Conservation (phyloP, 1,140 invertebrate species). For the Cylas formicarius region DNA sequence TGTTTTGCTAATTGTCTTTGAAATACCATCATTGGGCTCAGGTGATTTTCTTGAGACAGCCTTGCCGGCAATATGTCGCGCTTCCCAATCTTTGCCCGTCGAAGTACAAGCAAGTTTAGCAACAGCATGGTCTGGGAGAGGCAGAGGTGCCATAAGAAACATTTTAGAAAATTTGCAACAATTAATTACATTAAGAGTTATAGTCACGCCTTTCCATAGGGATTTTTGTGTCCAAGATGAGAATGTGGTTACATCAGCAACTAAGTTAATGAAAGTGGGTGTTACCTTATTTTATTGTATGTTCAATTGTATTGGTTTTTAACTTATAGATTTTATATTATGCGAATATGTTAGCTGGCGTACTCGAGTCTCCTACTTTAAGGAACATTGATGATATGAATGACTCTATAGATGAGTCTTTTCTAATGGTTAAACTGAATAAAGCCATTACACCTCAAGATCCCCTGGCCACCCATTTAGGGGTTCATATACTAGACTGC, state of each 20-base stretch:
- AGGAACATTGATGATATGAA: conserved; percentile 50
- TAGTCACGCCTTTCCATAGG: conserved; percentile 64
- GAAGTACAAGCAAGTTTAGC: conserved; percentile 75
- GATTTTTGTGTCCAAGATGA: conserved; percentile 79
- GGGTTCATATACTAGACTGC: conserved; percentile 71
- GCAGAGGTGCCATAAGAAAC: conserved; percentile 58
- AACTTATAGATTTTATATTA: conserved; percentile 75
- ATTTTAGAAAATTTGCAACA: conserved; percentile 80
- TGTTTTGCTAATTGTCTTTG: conserved; percentile 80
- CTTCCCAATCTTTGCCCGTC: conserved; percentile 63
- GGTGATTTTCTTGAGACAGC: conserved; percentile 77
- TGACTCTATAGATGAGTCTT: conserved; percentile 30
- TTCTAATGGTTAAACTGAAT: conserved; percentile 27
- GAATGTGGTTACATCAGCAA: conserved; percentile 68
- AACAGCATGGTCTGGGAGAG: conserved; percentile 67
- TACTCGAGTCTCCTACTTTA: conserved; percentile 59
- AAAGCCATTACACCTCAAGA: conserved; percentile 30
- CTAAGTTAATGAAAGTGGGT: conserved; percentile 70
- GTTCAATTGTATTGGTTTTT: conserved; percentile 2
- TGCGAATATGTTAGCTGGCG: conserved; percentile 79
- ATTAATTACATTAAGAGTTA: conserved; percentile 73
- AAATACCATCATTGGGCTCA: conserved; percentile 72
- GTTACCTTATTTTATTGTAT: conserved; percentile 14
- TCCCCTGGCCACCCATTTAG: conserved; percentile 49
- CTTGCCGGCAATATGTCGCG: conserved; percentile 73